Base-by-base conservation (phyloP, 2,113 vertebrate species). In the Rostratula benghalensis region DNA sequence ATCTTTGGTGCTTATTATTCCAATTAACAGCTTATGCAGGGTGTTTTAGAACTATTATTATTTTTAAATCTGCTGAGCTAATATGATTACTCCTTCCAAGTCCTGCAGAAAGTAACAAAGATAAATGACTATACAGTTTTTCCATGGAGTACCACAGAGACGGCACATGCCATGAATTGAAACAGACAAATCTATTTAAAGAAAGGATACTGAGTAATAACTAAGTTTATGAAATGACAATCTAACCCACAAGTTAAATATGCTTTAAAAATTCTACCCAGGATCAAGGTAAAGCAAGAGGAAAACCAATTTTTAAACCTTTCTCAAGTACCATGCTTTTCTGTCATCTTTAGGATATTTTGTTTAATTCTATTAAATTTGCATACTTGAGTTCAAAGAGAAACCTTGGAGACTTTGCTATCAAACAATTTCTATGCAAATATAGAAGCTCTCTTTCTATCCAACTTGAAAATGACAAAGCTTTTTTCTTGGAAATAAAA, bases 61-160 rank as follows among this genome's bases (percentile, higher is more conserved):
- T 83, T 96, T 85, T 90, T 30, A 90, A 90, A 81, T 90, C 46
- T 92, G 59, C 59, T 91, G 75, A 80, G 46, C 31, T 92, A 88
- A 80, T 93, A 35, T 50, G 50, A 61, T 88, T 80, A 25, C 28
- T 85, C 8, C 6, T 88, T 93, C 67, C 30, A 96, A 74, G 88
- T 94, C 14, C 68, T 80, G 46, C 59, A 80, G 41, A 80, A 93
- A 93, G 39, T 90, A 86, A 63, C 53, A 69, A 85, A 83, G 63
- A 70, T 89, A 86, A 95, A 94, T 88, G 27, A 64, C 50, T 63
- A 18, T 46, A 48, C n/a, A 59, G 33, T 77, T 91, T 88, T 90
- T 83, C 50, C 3, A 0, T 65, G 37, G 43, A 83, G 60, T 75
- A 65, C 75, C 54, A 87, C 41, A 60, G 89, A 70, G 56, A 93